These are phyloP conservation scores for Ctenochaetus hawaiiensis DNA, from an alignment of 2,797 vertebrate species.

Conservation along the genomic window DNA sequence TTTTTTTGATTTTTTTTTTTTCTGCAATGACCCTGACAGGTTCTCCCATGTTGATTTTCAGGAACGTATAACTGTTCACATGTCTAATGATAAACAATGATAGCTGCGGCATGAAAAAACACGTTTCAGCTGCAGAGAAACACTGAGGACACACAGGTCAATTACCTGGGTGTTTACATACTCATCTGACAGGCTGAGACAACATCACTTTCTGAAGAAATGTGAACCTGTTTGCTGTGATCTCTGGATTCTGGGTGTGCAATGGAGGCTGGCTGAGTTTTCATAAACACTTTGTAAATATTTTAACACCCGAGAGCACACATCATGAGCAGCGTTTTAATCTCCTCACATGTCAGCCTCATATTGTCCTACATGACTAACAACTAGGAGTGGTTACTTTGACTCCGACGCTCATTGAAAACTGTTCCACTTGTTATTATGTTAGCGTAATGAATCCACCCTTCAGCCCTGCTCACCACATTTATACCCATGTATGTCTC, in stretches of 20 bases:
- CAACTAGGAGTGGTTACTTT: conserved; percentile 1
- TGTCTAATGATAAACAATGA: not conserved
- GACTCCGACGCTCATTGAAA: not conserved
- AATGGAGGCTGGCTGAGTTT: not conserved
- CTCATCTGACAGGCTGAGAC: not conserved
- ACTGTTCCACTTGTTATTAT: not conserved
- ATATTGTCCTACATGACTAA: conserved; percentile 16
- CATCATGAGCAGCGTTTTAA: conserved; percentile 8
- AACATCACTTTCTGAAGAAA: not conserved
- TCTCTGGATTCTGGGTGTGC: not conserved
- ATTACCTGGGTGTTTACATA: conserved; percentile 13
- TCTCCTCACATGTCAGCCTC: not conserved
- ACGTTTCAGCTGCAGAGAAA: not conserved
- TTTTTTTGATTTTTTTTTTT: no score
- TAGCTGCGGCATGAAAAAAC: not conserved
- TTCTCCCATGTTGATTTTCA: no score
- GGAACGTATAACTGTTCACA: no score
- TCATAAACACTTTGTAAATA: not conserved
- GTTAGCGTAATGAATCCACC: not conserved
- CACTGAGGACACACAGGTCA: not conserved
- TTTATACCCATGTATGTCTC: not conserved
- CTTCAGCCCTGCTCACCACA: not conserved
- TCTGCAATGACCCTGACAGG: no score
- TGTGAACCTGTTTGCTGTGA: conserved; percentile 10
- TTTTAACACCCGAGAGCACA: conserved; percentile 17